Base-by-base conservation (phyloP, 1,140 invertebrate species). In the Lepidostoma basale region DNA sequence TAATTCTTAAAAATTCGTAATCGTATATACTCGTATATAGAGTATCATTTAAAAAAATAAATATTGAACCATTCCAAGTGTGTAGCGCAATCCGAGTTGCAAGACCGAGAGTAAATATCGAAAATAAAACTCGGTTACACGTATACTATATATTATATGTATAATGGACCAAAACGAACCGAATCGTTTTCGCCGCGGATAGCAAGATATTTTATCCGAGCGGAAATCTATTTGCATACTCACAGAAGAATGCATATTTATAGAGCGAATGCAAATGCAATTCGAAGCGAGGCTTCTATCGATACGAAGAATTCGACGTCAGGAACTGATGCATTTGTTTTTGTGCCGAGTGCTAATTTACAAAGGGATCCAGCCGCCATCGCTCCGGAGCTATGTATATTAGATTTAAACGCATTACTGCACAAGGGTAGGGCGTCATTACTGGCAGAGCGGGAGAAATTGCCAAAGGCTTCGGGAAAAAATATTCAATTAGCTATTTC, bases 331-430 rank as follows among this genome's bases (percentile, higher is more conserved):
- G 52, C 52, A 56, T 56, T 56, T 56, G 28, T 33, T 30, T 56
- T 56, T 56, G 52, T 56, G 52, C 52, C 36, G 52, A 56, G 52
- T 56, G 52, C 28, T 56, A 56, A 56, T 56, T 56, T 56, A 56
- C 52, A 56, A 56, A 56, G 52, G 28, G 52, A 56, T 36, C 14
- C 18, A 33, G 20, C 52, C 28, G 33, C 52, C 25, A 36, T 12
- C 14, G 16, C 52, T 56, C 14, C 14, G 26, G 6, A 56, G 28
- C 23, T 56, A 33, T 36, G 36, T 22, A 33, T 36, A 56, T 22
- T 30, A 56, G 28, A 39, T 14, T 22, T 33, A 33, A 39, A 14
- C 52, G 20, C 45, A 49, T 25, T 49, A 25, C 45, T 49, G 25
- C 45, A 49, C 26, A 25, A 12, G 45, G 45, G 45, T n/a, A 25